These are phyloP conservation scores for Ramphastos sulfuratus DNA, from an alignment of 2,113 vertebrate species.

Conservation along the genomic window DNA sequence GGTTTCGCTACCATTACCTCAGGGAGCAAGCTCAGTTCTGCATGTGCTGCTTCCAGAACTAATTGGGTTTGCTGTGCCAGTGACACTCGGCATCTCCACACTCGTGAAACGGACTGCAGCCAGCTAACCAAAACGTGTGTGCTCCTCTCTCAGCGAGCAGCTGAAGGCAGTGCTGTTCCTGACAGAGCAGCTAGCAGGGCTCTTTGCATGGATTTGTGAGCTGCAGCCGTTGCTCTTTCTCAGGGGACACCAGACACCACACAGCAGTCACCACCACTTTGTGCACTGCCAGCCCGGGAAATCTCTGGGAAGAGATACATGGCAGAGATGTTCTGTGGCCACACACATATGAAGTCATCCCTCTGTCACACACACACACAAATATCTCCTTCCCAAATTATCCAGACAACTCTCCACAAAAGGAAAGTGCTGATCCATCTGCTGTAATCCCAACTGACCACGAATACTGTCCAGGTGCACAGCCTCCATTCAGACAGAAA, in stretches of 20 bases:
- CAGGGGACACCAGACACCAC: neutral
- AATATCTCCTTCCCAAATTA: neutral
- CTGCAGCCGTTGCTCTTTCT: neutral
- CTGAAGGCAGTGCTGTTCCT: neutral
- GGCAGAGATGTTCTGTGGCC: neutral
- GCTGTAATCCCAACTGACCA: neutral
- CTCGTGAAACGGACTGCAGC: neutral
- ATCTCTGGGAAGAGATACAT: neutral
- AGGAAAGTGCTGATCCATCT: neutral
- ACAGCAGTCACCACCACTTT: neutral
- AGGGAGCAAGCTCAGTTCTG: neutral
- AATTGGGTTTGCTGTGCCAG: neutral
- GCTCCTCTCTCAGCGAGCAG: neutral
- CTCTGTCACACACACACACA: neutral
- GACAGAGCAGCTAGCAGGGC: neutral
- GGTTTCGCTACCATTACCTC: neutral
- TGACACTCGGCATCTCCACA: neutral
- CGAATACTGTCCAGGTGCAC: rapidly evolving
- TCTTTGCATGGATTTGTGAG: neutral
- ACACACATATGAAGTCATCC: neutral
- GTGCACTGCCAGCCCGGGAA: neutral
- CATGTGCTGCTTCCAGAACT: neutral
- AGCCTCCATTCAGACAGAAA: neutral
- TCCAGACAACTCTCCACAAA: neutral
- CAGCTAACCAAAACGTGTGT: neutral